A percentile compares a stretch with the other conserved stretches of the same genome.
Conservation (phyloP, 2,113 vertebrate species). For the Muntiacus reevesi region DNA sequence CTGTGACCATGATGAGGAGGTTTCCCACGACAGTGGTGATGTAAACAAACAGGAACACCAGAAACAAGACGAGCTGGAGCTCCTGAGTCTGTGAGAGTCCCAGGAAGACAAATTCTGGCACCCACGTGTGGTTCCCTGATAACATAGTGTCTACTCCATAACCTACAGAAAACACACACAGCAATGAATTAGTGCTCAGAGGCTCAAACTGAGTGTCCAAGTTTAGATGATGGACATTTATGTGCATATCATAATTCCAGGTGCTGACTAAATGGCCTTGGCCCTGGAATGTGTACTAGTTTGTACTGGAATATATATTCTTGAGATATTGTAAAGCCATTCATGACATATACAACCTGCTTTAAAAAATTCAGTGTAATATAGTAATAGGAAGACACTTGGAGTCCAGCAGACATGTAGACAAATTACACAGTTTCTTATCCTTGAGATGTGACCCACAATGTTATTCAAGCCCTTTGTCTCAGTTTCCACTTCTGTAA, state of each 20-base stretch:
- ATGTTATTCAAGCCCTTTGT: background rate
- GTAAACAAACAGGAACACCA: constrained; percentile 59
- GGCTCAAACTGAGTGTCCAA: background rate
- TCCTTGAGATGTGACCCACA: background rate
- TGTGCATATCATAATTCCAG: background rate
- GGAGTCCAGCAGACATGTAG: background rate
- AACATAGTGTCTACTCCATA: background rate
- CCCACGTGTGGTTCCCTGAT: background rate
- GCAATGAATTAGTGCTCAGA: background rate
- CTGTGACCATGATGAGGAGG: constrained; percentile 45
- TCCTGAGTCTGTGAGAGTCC: constrained; percentile 1
- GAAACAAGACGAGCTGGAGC: constrained; percentile 46
- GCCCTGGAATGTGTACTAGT: background rate
- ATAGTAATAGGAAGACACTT: background rate
- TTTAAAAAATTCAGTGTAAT: background rate
- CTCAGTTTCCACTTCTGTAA: background rate
- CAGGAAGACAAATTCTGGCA: constrained; percentile 60
- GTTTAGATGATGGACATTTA: too few relatives aligned
- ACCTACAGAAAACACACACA: background rate
- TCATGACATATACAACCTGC: background rate
- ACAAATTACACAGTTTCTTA: background rate
- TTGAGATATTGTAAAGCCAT: background rate
- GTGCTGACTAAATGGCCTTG: background rate
- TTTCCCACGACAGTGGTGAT: constrained; percentile 30
- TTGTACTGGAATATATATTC: background rate